Evolutionary conservation across 2,888 invertebrate species (phyloP), one percentile per base, ranked within the genome.

Genomic region (Poecilobothrus nobilitatus): DNA sequence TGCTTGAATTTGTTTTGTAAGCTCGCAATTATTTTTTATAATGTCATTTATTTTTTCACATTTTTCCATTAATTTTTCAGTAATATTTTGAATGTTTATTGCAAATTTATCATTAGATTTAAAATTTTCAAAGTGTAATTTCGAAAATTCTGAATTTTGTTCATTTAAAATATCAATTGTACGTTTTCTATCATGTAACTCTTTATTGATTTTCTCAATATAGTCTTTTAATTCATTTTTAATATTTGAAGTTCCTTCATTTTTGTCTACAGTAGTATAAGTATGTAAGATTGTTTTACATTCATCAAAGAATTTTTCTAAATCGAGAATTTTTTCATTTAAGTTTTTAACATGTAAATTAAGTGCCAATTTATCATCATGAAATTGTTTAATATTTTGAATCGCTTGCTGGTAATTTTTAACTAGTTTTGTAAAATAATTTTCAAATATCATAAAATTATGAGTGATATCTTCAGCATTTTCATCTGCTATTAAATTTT

Each of bases 341-440:
- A 74, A 67, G 7, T 68, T 53, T 18, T 69, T 63, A 64, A 74
- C 74, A 41, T 72, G 71, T 10, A 72, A 66, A 27, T 72, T 69
- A 33, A 72, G 67, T 5, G 34, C 44, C 53, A 66, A 65, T 1
- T 67, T 63, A 8, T 71, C 69, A 1, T 73, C 70, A 66, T 73
- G 72, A 33, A 75, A 65, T 37, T 72, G 70, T 44, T 73, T 71
- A 18, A 74, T 67, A 5, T 68, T 68, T 18, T 68, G 68, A 21
- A 70, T 72, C 34, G 73, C 73, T 3, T 71, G 69, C 22, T 73
- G 73, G 66, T 74, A 76, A 10, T 70, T 72, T 12, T 69, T 66
- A 20, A 72, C 68, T n/a, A 78, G 71, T 66, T 73, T 73, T 9
- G 76, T 71, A 7, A 78, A 71, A 69, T 74, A 77, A 65, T 72